Conservation (phyloP, 2,888 invertebrate species). For the Lampropteryx suffumata region DNA sequence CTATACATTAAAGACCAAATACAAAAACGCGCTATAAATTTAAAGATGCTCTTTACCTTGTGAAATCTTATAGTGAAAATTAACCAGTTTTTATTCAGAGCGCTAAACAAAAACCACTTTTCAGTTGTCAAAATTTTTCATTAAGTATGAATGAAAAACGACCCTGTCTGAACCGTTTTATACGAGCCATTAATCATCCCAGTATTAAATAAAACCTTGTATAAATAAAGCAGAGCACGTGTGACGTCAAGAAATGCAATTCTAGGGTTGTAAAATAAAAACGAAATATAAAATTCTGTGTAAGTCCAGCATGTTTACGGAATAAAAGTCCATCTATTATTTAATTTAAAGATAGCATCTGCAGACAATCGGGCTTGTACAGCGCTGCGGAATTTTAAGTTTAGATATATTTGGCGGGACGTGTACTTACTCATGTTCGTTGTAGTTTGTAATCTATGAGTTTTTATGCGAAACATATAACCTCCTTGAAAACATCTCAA, state of each 20-base stretch:
- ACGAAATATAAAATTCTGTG: constrained; percentile 29
- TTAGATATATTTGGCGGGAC: constrained; percentile 28
- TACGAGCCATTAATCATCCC: constrained; percentile 4
- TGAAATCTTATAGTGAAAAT: background rate
- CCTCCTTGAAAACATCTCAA: too few relatives aligned
- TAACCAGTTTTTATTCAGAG: too few relatives aligned
- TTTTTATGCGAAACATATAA: too few relatives aligned
- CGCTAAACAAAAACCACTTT: too few relatives aligned
- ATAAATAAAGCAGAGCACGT: constrained; percentile 23
- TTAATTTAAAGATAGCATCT: constrained; percentile 39
- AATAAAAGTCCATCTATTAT: constrained; percentile 37
- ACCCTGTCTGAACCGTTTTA: background rate
- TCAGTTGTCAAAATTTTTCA: background rate
- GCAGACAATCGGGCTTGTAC: constrained; percentile 34
- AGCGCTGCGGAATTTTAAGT: constrained; percentile 32
- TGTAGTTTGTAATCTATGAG: too few relatives aligned
- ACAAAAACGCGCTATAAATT: too few relatives aligned
- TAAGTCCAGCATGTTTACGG: constrained; percentile 34
- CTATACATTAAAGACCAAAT: too few relatives aligned
- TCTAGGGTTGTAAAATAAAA: constrained; percentile 25
- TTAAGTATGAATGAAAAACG: constrained; percentile 11
- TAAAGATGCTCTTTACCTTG: too few relatives aligned
- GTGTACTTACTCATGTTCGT: constrained; percentile 10
- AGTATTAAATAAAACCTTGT: constrained; percentile 8
- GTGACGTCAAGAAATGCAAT: constrained; percentile 24